These are phyloP conservation scores for Microcebus tavaratra DNA, from an alignment of 2,113 vertebrate genomes.

Conservation along the genomic window DNA sequence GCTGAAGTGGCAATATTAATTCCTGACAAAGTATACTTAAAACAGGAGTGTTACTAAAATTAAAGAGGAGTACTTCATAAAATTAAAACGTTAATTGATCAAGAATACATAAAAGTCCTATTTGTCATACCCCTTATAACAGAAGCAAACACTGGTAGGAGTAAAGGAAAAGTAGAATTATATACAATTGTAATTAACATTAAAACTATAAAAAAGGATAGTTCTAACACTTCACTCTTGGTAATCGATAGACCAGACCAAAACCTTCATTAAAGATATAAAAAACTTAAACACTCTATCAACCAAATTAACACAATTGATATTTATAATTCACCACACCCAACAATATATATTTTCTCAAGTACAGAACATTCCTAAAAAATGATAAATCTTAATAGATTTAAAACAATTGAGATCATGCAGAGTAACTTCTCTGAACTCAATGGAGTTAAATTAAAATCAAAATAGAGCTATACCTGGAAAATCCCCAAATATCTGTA, in stretches of 20 bases:
- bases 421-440: background rate
- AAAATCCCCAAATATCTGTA: background rate
- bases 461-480: background rate
- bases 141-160: too few relatives aligned
- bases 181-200: background rate
- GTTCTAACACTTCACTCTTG: background rate
- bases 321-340: background rate
- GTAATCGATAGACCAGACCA: background rate
- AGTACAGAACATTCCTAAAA: background rate
- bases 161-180: background rate
- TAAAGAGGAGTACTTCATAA: background rate
- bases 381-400: background rate
- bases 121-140: background rate
- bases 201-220: too few relatives aligned
- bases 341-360: background rate
- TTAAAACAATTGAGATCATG: background rate
- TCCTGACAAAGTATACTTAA: background rate
- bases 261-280: background rate
- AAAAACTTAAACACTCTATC: background rate
- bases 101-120: background rate
- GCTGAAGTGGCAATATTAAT: background rate
- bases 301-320: background rate
- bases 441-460: background rate
- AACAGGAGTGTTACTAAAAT: background rate
- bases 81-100: background rate